Base-by-base conservation (phyloP, 2,888 invertebrate genomes). In the Pheosia gnoma region DNA sequence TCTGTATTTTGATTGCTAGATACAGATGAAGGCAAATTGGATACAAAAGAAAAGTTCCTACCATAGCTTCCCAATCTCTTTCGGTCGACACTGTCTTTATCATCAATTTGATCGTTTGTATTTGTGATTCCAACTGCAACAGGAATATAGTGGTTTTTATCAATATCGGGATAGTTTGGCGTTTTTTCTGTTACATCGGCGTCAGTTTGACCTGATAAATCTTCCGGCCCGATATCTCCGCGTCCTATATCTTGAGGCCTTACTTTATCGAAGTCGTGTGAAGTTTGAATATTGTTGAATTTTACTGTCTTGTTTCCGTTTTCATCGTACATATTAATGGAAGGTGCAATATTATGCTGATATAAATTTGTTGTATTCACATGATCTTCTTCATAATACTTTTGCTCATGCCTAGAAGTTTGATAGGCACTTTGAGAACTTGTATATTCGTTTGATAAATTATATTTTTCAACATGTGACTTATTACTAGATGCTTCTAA, bases 221-320 rank as follows among this genome's bases (percentile, higher is more conserved):
- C 79, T 54, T 83, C 82, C 43, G 79, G 67, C 7, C 74, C 73
- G 57, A 83, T 81, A 69, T 83, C 83, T 43, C 82, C 83, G 10
- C 83, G 79, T 4, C 82, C 84, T 59, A 72, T 55, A 43, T 82
- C 77, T 59, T 65, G 59, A 10, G 70, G 54, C 9, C 43, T 60
- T 52, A 71, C 64, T 59, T 66, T 68, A 6, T 64, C 56, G 10
- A 62, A 59, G 56, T 63, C 56, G 8, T 55, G 58, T 52, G 59
- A 54, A 11, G 38, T 8, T n/a, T 38, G n/a, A 11, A 11, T 55
- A 37, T 49, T 57, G 5, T 58, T 60, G 51, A 57, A 47, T 60
- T 66, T 65, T 11, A 47, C 5, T 47, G 47, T 47, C 47, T 47
- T 55, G 36, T 55, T 55, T 39, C 13, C n/a, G n/a, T 55, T 55